phyloP scores from a whole-genome alignment of 1,140 invertebrate species.

The Stratiolaelaps scimitus region DNA sequence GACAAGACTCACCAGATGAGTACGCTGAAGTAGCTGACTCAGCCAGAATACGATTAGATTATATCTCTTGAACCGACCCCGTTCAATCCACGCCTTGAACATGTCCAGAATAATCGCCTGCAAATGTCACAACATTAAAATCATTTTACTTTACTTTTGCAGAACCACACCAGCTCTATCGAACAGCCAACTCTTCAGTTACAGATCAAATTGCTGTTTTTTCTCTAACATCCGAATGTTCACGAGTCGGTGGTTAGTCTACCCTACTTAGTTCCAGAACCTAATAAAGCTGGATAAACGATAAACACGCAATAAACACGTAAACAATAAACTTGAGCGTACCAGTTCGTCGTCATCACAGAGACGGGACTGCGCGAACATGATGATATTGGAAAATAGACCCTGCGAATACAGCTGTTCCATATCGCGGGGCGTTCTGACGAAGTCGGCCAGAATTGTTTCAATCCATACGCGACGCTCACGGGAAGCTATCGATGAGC shows the following conservation, averaged over 20 bases:
- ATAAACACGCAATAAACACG: not conserved
- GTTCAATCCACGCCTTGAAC: not conserved
- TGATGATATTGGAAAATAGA: slow-evolving; percentile 4
- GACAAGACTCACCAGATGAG: not conserved
- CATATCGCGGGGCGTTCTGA: not conserved
- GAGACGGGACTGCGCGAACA: slow-evolving; percentile 11
- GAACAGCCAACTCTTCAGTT: too few relatives aligned
- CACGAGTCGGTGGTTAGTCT: too few relatives aligned
- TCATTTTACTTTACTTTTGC: not conserved
- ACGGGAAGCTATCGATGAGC: not conserved
- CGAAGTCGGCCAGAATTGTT: not conserved
- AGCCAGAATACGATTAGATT: slow-evolving; percentile 14
- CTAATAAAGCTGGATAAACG: too few relatives aligned
- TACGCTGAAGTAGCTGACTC: not conserved
- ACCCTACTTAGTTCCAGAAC: too few relatives aligned
- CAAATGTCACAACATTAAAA: not conserved
- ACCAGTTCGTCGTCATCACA: not conserved
- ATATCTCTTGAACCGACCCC: slow-evolving; percentile 5
- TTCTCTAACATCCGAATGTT: too few relatives aligned
- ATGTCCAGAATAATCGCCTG: slow-evolving; percentile 8
- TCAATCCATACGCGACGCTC: slow-evolving; percentile 14
- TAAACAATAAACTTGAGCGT: not conserved
- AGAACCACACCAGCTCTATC: too few relatives aligned
- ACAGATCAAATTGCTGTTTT: too few relatives aligned
- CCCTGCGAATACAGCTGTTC: not conserved